Conservation (phyloP, 2,797 vertebrate genomes). For the Pygocentrus nattereri region DNA sequence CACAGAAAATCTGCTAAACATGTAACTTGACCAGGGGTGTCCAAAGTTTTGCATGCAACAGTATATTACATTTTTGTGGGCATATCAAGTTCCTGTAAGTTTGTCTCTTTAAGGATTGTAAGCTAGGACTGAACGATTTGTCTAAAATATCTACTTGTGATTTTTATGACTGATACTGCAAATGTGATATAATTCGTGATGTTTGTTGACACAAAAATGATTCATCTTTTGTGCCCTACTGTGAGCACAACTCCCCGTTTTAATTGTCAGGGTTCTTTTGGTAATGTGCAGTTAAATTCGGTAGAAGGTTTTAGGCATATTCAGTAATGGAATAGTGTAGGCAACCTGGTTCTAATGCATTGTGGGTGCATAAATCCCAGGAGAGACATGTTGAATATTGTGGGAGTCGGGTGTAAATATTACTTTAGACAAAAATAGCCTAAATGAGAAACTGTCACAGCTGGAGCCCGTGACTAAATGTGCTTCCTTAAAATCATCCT, state of each 20-base stretch:
- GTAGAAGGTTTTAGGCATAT: conserved; percentile 33
- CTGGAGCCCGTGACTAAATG: background rate
- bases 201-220: too few species aligned
- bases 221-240: background rate
- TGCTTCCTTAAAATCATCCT: background rate
- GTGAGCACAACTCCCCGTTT: background rate
- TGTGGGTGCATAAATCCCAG: conserved; percentile 31
- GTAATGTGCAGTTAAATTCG: background rate
- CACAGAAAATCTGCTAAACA: too few species aligned
- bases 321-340: conserved; percentile 41
- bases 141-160: too few species aligned
- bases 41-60: too few species aligned
- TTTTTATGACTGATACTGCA: too few species aligned
- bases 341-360: conserved; percentile 32
- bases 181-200: too few species aligned
- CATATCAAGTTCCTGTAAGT: background rate
- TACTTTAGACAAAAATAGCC: conserved; percentile 48
- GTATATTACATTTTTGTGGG: background rate
- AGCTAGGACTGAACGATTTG: too few species aligned
- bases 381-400: conserved; percentile 46
- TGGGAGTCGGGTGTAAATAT: conserved; percentile 47
- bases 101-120: too few species aligned
- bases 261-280: background rate
- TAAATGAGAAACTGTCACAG: conserved; percentile 22
- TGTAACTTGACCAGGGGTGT: too few species aligned